Conservation (phyloP, 2,113 vertebrate species). For the Festucalex cinctus region DNA sequence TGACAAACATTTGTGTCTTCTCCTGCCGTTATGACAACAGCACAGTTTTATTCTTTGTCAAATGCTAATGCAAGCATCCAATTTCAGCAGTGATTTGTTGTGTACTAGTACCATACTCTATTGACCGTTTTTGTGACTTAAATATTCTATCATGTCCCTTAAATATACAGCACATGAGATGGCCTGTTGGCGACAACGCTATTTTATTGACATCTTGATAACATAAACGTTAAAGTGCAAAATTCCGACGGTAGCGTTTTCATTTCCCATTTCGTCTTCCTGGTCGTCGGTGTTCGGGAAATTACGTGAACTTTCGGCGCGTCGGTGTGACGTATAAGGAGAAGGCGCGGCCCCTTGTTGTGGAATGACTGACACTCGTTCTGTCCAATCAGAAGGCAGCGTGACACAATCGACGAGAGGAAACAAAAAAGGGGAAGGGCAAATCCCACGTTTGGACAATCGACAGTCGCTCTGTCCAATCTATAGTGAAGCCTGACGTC, state of each 20-base stretch:
- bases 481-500: conserved; percentile 19
- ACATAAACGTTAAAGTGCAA: neutral
- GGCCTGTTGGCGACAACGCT: too few relatives aligned
- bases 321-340: conserved; percentile 23
- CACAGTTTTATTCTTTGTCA: too few relatives aligned
- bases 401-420: conserved; percentile 15
- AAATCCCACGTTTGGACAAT: neutral
- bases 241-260: neutral
- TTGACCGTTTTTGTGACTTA: too few relatives aligned
- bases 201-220: neutral
- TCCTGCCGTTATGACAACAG: too few relatives aligned
- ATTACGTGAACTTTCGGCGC: conserved; percentile 49
- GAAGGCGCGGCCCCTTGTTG: neutral
- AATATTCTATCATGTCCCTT: too few relatives aligned
- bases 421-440: too few relatives aligned
- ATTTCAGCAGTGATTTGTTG: neutral
- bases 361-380: neutral
- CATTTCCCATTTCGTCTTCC: neutral
- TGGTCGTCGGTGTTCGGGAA: conserved; percentile 12
- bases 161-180: too few relatives aligned
- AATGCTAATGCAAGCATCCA: neutral
- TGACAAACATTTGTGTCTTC: too few relatives aligned
- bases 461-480: conserved; percentile 26
- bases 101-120: neutral
- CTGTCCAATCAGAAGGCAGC: conserved; percentile 15